Evolutionary conservation across 2,888 invertebrate genomes (phyloP).

Genomic region (Drosophila melanocephala): DNA sequence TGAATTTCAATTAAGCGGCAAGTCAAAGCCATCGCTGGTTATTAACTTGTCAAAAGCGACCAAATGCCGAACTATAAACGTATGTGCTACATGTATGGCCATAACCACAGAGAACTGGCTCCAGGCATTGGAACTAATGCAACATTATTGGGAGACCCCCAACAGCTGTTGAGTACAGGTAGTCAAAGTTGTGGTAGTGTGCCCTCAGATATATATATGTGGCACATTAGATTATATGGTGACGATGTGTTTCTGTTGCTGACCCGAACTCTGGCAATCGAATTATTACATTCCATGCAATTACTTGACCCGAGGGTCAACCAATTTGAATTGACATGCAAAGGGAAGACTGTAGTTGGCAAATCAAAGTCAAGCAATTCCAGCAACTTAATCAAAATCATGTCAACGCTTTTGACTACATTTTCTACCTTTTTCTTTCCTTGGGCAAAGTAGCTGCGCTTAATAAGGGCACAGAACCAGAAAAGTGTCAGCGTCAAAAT

Average conservation of each 20-base stretch:
- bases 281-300: slow-evolving; percentile 38
- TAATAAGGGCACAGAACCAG: not conserved
- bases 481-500: not conserved
- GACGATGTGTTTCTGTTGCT: slow-evolving; percentile 6
- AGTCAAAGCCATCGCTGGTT: slow-evolving; percentile 17
- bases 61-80: slow-evolving; percentile 7
- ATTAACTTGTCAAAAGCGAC: slow-evolving; percentile 34
- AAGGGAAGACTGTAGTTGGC: slow-evolving; percentile 7
- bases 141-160: slow-evolving; percentile 21
- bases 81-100: not conserved
- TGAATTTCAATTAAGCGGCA: slow-evolving; percentile 30
- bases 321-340: slow-evolving; percentile 12
- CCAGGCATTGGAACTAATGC: slow-evolving; percentile 22
- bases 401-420: not conserved
- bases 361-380: slow-evolving; percentile 1
- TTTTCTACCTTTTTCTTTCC: not conserved
- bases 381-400: slow-evolving; percentile 5
- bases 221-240: slow-evolving; percentile 24
- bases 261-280: slow-evolving; percentile 24
- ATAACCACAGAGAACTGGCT: slow-evolving; percentile 1
- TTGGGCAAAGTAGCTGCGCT: not conserved
- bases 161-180: slow-evolving; percentile 5
- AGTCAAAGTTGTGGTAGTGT: not conserved
- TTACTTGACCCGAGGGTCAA: slow-evolving; percentile 25
- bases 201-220: slow-evolving; percentile 2